Conservation (phyloP, 2,797 vertebrate genomes). For the Protosalanx chinensis region DNA sequence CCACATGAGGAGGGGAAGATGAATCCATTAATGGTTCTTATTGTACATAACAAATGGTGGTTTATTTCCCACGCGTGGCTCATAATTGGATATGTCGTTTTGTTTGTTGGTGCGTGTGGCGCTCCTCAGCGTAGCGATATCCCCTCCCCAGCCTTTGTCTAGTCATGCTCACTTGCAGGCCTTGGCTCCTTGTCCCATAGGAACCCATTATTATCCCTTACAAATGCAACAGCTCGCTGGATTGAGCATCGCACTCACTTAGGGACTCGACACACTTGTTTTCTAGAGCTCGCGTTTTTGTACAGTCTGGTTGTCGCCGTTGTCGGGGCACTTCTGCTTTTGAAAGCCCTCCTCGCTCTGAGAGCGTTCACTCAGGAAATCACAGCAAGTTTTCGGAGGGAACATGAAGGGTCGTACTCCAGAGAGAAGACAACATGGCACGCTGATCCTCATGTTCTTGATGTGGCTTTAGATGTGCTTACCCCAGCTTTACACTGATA, state of each 20-base stretch:
- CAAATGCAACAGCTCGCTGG: conserved; percentile 73
- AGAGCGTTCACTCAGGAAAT: conserved; percentile 68
- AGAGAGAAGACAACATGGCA: conserved; percentile 42
- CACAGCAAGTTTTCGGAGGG: conserved; percentile 63
- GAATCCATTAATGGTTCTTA: conserved; percentile 59
- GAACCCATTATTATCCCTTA: conserved; percentile 74
- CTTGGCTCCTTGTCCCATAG: conserved; percentile 68
- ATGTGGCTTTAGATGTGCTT: conserved; percentile 13
- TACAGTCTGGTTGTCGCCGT: conserved; percentile 56
- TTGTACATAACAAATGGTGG: conserved; percentile 48
- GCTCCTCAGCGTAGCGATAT: conserved; percentile 51
- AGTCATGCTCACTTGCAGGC: conserved; percentile 66
- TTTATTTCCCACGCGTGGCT: conserved; percentile 51
- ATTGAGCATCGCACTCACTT: conserved; percentile 74
- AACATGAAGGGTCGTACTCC: conserved; percentile 55
- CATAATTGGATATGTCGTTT: conserved; percentile 52
- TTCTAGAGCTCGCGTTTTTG: conserved; percentile 59
- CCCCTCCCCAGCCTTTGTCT: conserved; percentile 59
- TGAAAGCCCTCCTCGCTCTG: conserved; percentile 60
- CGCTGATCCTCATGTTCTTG: conserved; percentile 40
- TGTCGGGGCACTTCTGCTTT: conserved; percentile 66
- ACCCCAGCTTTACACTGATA: too few species aligned
- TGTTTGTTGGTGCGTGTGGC: conserved; percentile 47
- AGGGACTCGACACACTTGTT: conserved; percentile 73
- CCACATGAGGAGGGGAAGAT: conserved; percentile 55